Evolutionary conservation across 2,113 vertebrate species (phyloP).

Genomic region (Elephas maximus): DNA sequence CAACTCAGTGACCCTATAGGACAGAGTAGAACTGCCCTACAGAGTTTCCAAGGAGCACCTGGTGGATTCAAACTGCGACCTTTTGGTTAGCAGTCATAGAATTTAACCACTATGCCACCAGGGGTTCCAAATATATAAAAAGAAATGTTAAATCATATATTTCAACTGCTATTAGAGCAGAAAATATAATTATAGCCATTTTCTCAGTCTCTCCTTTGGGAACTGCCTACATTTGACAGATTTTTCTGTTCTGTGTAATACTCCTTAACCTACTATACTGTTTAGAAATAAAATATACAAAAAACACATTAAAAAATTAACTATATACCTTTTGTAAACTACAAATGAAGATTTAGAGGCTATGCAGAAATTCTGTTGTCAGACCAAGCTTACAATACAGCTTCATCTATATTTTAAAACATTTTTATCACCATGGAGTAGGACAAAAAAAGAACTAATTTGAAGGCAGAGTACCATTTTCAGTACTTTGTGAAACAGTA

Average conservation of each 20-base stretch:
- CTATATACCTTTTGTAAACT: background rate
- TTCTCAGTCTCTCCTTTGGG: background rate
- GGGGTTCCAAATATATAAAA: background rate
- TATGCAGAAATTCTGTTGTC: background rate
- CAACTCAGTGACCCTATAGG: too few species aligned
- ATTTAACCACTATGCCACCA: too few species aligned
- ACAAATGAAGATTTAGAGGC: background rate
- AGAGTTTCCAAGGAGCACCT: too few species aligned
- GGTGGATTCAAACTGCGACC: too few species aligned
- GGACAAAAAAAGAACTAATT: background rate
- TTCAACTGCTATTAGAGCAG: background rate
- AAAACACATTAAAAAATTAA: background rate
- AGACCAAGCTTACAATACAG: background rate
- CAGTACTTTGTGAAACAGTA: background rate
- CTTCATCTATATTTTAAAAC: background rate
- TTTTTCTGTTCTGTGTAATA: background rate
- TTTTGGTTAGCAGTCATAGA: too few species aligned
- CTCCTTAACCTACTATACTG: background rate
- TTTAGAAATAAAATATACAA: slow-evolving; percentile 10
- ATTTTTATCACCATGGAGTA: background rate
- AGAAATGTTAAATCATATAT: background rate
- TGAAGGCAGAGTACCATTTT: background rate
- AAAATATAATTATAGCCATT: background rate
- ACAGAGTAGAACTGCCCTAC: too few species aligned
- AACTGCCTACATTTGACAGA: background rate